Evolutionary conservation across 2,797 vertebrate species (phyloP).

Genomic region (Coregonus suidteri): DNA sequence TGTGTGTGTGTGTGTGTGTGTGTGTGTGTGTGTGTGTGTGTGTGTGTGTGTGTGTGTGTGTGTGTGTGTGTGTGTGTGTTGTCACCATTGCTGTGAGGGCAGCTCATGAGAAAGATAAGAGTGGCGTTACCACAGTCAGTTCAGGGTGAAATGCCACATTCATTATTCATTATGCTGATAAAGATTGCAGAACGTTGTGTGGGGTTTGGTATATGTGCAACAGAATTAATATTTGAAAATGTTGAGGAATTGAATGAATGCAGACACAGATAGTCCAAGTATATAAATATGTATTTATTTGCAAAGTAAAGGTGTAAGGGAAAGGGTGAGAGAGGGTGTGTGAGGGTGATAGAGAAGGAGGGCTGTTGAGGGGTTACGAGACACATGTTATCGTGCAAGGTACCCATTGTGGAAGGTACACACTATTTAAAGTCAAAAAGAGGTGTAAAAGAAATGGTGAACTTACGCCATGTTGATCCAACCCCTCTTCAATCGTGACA

Average conservation of each 20-base stretch:
- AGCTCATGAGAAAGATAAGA: neutral
- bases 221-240: neutral
- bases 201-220: neutral
- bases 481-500: neutral
- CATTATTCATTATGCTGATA: neutral
- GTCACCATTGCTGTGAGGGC: neutral
- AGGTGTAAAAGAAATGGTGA: neutral
- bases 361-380: neutral
- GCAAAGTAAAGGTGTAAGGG: neutral
- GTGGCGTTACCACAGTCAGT: neutral
- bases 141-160: neutral
- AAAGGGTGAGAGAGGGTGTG: neutral
- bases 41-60: too few species aligned
- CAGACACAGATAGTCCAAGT: neutral
- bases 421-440: too few species aligned
- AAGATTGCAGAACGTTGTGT: neutral
- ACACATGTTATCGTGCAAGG: neutral
- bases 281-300: neutral
- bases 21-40: too few species aligned
- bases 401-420: too few species aligned
- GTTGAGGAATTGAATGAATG: neutral
- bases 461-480: neutral
- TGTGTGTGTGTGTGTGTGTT: too few species aligned
- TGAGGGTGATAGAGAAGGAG: neutral
- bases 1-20: too few species aligned